A percentile compares a stretch with the other conserved stretches of the same genome.
Evolutionary conservation across 2,888 invertebrate genomes (phyloP).

Genomic region (Napeogenes inachia): DNA sequence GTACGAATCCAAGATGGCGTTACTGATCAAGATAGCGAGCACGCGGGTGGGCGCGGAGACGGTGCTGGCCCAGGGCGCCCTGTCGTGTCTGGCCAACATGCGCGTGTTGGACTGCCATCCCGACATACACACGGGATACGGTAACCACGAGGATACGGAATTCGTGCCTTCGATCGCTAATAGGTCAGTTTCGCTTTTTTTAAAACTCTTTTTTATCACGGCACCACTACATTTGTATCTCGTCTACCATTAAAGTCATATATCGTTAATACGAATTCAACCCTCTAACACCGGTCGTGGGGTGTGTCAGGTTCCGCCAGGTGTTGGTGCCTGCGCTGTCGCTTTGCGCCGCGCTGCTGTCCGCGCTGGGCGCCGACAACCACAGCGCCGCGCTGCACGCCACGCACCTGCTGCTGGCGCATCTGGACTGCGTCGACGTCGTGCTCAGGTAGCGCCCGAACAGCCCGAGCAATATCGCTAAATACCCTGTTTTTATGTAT

Average conservation of each 20-base stretch:
- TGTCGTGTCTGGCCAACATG: conserved; percentile 82
- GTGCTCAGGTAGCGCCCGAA: conserved; percentile 78
- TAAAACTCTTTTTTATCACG: too few species aligned
- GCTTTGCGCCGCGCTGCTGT: conserved; percentile 88
- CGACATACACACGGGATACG: conserved; percentile 68
- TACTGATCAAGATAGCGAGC: conserved; percentile 83
- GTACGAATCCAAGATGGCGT: conserved; percentile 91
- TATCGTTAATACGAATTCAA: too few species aligned
- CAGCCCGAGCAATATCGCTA: too few species aligned
- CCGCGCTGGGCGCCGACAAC: conserved; percentile 89
- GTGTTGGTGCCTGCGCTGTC: conserved; percentile 88
- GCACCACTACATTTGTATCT: too few species aligned
- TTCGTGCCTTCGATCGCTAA: conserved; percentile 55
- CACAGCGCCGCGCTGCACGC: conserved; percentile 89
- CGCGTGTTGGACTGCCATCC: conserved; percentile 85
- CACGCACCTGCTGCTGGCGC: conserved; percentile 86
- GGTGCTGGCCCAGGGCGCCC: conserved; percentile 84
- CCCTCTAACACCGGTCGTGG: too few species aligned
- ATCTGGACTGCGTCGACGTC: conserved; percentile 88
- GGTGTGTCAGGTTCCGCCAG: conserved; percentile 82
- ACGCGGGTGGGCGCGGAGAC: conserved; percentile 83
- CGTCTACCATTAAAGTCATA: too few species aligned
- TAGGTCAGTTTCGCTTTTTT: conserved; percentile 39
- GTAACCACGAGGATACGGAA: conserved; percentile 36
- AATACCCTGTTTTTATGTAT: too few species aligned